Evolutionary conservation across 2,113 vertebrate species (phyloP).

Genomic region (Trematomus loennbergii): DNA sequence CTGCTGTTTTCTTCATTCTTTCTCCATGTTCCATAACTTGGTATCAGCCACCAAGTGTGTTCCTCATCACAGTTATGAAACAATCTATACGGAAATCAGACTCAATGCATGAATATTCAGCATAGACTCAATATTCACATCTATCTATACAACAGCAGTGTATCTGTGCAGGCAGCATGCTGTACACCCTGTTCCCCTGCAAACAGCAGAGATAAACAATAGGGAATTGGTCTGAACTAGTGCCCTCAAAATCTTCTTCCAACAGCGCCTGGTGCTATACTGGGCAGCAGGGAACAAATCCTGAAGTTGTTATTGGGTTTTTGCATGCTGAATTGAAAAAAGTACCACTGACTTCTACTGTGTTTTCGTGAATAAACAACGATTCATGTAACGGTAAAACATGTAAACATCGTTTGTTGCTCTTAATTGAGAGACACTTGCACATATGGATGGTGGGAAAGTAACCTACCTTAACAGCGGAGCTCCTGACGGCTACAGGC

Average conservation of each 20-base stretch:
- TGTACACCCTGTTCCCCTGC: constrained; percentile 43
- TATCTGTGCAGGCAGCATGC: constrained; percentile 15
- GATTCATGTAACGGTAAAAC: not conserved
- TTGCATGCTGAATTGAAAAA: not conserved
- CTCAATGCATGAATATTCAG: not conserved
- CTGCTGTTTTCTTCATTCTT: not conserved
- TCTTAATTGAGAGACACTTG: not conserved
- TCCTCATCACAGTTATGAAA: constrained; percentile 11
- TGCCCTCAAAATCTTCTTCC: not conserved
- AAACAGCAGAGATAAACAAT: constrained; percentile 26
- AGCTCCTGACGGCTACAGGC: constrained; percentile 86
- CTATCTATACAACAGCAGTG: constrained; percentile 15
- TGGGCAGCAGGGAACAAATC: not conserved
- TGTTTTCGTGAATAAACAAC: constrained; percentile 5
- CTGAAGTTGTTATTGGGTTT: constrained; percentile 32
- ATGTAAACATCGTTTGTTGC: not conserved
- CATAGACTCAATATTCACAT: constrained; percentile 9
- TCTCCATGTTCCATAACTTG: constrained; percentile 19
- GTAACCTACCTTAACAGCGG: constrained; percentile 87
- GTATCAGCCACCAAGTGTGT: constrained; percentile 30
- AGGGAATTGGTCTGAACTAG: not conserved
- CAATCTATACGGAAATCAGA: constrained; percentile 18
- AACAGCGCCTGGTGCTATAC: not conserved
- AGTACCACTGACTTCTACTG: not conserved
- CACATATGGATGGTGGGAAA: not conserved